Base-by-base conservation (phyloP, 2,888 invertebrate genomes). In the Pterostichus madidus region DNA sequence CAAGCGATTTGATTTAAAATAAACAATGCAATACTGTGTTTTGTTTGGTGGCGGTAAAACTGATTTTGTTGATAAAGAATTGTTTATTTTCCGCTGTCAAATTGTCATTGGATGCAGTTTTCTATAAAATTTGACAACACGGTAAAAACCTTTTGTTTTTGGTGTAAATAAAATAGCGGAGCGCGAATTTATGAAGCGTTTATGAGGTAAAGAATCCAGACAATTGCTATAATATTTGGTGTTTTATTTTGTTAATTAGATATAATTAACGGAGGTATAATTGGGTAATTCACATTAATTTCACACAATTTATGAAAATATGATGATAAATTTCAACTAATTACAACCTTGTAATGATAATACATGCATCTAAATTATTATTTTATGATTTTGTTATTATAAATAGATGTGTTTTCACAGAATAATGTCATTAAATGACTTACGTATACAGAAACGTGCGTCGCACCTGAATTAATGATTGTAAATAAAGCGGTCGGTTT, bases 311-410 rank as follows among this genome's bases (percentile, higher is more conserved):
- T 61, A 61, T n/a, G 59, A 78, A 78, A 78, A 76, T 53, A 76
- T 46, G 8, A 59, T 15, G 44, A 78, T 59, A 61, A 56, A 78
- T 78, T 46, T 56, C 56, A 61, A 59, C 59, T 78, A 78, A 78
- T 78, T 78, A 61, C 78, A 78, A 59, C 59, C 78, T 78, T 78
- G 78, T 44, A 52, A 56, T 53, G 77, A 59, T 78, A 78, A 78
- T 61, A 44, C 61, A 78, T 46, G 15, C 78, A 46, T 35, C 17
- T 39, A 78, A 78, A 78, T 78, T 35, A 61, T 46, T 44, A 61
- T 78, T 78, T 78, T 78, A 61, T 78, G 56, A 76, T 76, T 76
- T 76, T 53, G 35, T 76, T 76, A 39, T 56, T 56, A 75, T 75
- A 75, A 75, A 75, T 75, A 75, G 52, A 75, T 32, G 73, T 73